A percentile compares a stretch with the other conserved stretches of the same genome.
phyloP scores from a whole-genome alignment of 1,140 invertebrate genomes.

The Bathynomus jamesi region DNA sequence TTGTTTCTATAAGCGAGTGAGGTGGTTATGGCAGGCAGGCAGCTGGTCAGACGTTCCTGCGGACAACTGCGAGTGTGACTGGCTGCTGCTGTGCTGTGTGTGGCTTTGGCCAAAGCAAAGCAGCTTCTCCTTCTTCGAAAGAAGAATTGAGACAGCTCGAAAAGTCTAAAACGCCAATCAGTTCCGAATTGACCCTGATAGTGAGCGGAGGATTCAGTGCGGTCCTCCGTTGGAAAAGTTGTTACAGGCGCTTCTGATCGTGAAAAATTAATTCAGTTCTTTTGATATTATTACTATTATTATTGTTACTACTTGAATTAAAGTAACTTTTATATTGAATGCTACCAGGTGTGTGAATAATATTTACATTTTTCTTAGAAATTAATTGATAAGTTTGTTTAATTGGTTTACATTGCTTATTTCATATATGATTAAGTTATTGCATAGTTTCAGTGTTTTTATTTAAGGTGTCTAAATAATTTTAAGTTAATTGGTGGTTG shows the following conservation, averaged over 20 bases:
- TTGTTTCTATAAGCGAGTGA: not conserved
- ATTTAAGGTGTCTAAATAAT: not conserved
- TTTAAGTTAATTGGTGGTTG: not conserved
- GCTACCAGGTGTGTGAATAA: not conserved
- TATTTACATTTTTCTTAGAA: not conserved
- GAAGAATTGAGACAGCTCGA: not conserved
- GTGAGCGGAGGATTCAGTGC: not conserved
- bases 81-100: not conserved
- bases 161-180: not conserved
- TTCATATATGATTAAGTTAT: not conserved
- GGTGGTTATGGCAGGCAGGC: not conserved
- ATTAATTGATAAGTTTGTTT: not conserved
- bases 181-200: not conserved
- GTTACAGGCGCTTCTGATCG: not conserved
- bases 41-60: not conserved
- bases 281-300: not conserved
- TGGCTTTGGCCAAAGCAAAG: not conserved
- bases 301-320: not conserved
- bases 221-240: not conserved
- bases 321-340: no score
- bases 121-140: not conserved
- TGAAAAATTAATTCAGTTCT: not conserved
- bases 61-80: not conserved
- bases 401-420: not conserved
- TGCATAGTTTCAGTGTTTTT: not conserved